Evolutionary conservation across 2,113 vertebrate genomes (phyloP).

Genomic region (Eclectus roratus): DNA sequence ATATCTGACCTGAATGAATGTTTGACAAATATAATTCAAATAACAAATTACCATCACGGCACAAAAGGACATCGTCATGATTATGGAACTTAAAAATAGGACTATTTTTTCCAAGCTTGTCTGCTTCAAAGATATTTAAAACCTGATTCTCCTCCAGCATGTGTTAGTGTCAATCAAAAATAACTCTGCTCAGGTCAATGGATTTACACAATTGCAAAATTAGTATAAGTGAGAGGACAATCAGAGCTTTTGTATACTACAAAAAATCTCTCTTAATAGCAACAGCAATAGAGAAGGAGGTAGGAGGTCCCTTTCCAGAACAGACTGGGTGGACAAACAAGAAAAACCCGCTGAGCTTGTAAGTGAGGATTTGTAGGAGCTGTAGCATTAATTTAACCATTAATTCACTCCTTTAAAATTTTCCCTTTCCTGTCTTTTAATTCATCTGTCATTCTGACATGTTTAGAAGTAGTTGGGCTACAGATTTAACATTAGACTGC

Average conservation of each 20-base stretch:
- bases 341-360: conserved; percentile 51
- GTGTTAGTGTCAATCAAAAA: conserved; percentile 60
- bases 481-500: not conserved
- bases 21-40: conserved; percentile 21
- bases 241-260: conserved; percentile 48
- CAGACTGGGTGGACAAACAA: conserved; percentile 38
- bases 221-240: conserved; percentile 62
- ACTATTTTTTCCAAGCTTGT: conserved; percentile 28
- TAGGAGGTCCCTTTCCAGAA: conserved; percentile 44
- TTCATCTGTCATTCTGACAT: not conserved
- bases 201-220: conserved; percentile 63
- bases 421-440: not conserved
- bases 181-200: conserved; percentile 60
- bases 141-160: conserved; percentile 26
- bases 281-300: conserved; percentile 41
- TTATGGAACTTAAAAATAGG: conserved; percentile 12
- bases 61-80: not conserved
- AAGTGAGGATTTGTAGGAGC: not conserved
- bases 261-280: conserved; percentile 45
- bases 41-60: not conserved
- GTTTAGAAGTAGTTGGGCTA: not conserved
- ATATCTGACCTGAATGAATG: not conserved
- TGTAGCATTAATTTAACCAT: conserved; percentile 32
- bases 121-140: conserved; percentile 46
- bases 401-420: conserved; percentile 14